Evolutionary conservation across 2,888 invertebrate genomes (phyloP), one percentile per base, ranked within the genome.

Genomic region (Tyria jacobaeae): DNA sequence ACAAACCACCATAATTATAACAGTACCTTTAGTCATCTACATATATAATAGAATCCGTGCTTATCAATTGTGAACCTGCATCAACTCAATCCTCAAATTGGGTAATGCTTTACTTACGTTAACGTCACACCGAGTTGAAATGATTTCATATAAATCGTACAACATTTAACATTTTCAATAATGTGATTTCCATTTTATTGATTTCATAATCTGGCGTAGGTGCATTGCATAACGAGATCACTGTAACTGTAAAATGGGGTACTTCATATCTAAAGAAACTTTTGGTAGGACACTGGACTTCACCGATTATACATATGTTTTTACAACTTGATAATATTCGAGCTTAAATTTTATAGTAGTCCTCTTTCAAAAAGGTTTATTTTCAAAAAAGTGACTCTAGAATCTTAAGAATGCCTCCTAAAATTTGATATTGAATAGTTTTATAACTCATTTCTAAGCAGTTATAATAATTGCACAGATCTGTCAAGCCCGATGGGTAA

Each of bases 61-160:
- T 31, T 17, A 34, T 44, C 17, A 44, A 41, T 44, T 44, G 44
- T 44, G 44, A 44, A 44, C 44, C 44, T 21, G 21, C 44, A 44
- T 44, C 44, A 44, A 44, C 44, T 44, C 44, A 9, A 44, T 21
- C 44, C 44, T 44, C 21, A 5, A 44, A 21, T 21, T 12, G 44
- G 21, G 12, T 44, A 12, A 21, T 21, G 10, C 21, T 27, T 39
- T 10, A 31, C 41, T n/a, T 31, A 17, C 12, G 12, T 44, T 21
- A 44, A 44, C 44, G 10, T 21, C 44, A 44, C 44, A 44, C 21
- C 21, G 10, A 44, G 1, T 1, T 44, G 1, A 21, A 44, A 44
- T 41, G 10, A 41, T 21, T 44, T 12, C 21, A 44, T 44, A 21
- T 41, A 9, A 17, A 41, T 41, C 21, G 17, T 41, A 41, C 3